Percentiles rank a stretch among this genome's conserved stretches.
Conservation (phyloP, 2,888 invertebrate genomes). For the Herminia tarsipennalis region DNA sequence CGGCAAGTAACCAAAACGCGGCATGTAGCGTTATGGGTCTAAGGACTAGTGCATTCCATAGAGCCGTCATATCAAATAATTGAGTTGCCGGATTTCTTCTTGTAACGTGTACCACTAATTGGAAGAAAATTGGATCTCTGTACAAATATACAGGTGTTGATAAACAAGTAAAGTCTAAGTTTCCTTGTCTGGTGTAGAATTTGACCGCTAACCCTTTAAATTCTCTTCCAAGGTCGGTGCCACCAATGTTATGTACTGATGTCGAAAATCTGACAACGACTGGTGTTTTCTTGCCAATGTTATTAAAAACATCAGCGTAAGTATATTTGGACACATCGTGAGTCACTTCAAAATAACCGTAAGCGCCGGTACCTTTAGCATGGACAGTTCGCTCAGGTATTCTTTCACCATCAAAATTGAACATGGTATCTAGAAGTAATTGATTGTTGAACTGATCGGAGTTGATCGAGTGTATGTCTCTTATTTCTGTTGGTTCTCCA, state of each 20-base stretch:
- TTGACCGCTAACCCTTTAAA: constrained; percentile 74
- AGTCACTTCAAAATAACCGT: constrained; percentile 93
- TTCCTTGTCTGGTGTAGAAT: constrained; percentile 59
- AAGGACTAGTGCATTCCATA: constrained; percentile 81
- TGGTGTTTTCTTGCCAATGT: constrained; percentile 86
- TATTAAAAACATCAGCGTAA: constrained; percentile 86
- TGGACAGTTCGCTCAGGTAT: constrained; percentile 96
- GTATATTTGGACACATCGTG: constrained; percentile 89
- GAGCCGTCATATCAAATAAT: constrained; percentile 54
- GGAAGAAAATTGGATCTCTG: constrained; percentile 82
- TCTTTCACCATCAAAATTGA: constrained; percentile 90
- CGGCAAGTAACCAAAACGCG: constrained; percentile 90
- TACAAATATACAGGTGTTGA: constrained; percentile 85
- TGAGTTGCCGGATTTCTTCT: constrained; percentile 85
- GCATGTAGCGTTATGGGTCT: constrained; percentile 89
- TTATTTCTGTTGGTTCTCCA: constrained; percentile 91
- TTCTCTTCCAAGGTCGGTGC: constrained; percentile 76
- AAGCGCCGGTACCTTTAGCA: constrained; percentile 95
- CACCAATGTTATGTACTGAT: constrained; percentile 87
- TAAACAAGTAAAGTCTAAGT: constrained; percentile 64
- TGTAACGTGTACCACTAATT: constrained; percentile 81
- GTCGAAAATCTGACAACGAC: constrained; percentile 85
- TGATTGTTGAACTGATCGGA: constrained; percentile 51
- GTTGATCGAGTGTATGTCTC: constrained; percentile 70
- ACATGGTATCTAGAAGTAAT: constrained; percentile 88